A percentile compares a stretch with the other conserved stretches of the same genome.
Evolutionary conservation across 2,113 vertebrate genomes (phyloP).

Genomic region (Vireo altiloquus): DNA sequence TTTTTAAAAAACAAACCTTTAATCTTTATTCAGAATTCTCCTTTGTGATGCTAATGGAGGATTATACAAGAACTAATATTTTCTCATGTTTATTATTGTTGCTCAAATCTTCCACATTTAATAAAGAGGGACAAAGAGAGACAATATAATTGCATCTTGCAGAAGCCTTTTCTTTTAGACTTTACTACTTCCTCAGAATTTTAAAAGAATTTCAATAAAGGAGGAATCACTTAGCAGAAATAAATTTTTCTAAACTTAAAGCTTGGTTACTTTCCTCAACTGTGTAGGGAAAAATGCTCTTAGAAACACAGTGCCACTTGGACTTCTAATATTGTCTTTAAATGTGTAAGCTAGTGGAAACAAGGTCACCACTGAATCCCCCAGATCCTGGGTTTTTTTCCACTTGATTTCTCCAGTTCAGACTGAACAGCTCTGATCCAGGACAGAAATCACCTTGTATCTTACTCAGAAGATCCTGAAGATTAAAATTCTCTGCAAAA

Average conservation of each 20-base stretch:
- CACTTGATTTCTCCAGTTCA: background rate
- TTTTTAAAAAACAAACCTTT: background rate
- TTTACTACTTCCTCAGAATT: background rate
- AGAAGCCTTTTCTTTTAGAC: background rate
- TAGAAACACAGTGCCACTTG: background rate
- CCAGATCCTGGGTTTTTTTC: background rate
- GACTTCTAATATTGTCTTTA: background rate
- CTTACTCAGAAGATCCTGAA: background rate
- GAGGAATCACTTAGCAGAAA: background rate
- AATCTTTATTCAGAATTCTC: background rate
- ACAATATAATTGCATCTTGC: conserved; percentile 17
- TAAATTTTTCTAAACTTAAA: background rate
- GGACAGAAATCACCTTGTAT: background rate
- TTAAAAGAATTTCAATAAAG: background rate
- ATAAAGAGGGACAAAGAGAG: background rate
- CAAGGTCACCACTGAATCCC: background rate
- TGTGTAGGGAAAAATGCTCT: background rate
- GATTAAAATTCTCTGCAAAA: background rate
- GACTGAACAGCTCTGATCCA: background rate
- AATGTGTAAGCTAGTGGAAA: background rate
- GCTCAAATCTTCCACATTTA: background rate
- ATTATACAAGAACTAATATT: background rate
- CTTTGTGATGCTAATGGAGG: conserved; percentile 25
- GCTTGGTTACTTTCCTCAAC: background rate
- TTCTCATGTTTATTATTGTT: conserved; percentile 44